Evolutionary conservation across 2,113 vertebrate species (phyloP).

Genomic region (Noctilio leporinus): DNA sequence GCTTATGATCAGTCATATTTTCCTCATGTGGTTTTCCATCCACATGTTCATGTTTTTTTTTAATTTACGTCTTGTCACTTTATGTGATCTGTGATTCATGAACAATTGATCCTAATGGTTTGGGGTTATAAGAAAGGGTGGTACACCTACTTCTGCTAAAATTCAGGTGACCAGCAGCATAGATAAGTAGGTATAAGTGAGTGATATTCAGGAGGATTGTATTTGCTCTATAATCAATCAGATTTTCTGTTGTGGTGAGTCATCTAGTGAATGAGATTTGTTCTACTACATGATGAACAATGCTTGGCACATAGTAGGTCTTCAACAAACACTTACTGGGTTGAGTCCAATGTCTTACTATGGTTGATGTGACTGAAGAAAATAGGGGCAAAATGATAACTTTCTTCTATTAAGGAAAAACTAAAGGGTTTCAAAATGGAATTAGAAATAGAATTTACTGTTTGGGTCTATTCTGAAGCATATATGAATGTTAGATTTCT

Average conservation of each 20-base stretch:
- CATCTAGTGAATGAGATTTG: background rate
- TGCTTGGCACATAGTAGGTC: background rate
- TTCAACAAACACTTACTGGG: background rate
- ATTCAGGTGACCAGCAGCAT: rapidly evolving
- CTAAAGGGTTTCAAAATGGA: background rate
- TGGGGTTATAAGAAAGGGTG: background rate
- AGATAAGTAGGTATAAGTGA: background rate
- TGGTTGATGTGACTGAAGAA: background rate
- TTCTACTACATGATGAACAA: background rate
- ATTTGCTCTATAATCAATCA: background rate
- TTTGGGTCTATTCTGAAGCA: background rate
- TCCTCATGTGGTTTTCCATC: background rate
- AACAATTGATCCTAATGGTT: background rate
- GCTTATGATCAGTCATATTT: background rate
- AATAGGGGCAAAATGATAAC: background rate
- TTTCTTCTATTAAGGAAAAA: background rate
- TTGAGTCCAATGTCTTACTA: background rate
- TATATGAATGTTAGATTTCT: background rate
- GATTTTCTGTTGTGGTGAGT: background rate
- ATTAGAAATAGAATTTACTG: background rate
- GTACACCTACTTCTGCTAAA: background rate
- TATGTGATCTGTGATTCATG: background rate
- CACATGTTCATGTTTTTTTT: background rate
- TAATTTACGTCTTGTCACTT: background rate
- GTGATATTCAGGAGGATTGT: background rate